phyloP scores from a whole-genome alignment of 1,140 invertebrate genomes.

The Vollenhovia emeryi region DNA sequence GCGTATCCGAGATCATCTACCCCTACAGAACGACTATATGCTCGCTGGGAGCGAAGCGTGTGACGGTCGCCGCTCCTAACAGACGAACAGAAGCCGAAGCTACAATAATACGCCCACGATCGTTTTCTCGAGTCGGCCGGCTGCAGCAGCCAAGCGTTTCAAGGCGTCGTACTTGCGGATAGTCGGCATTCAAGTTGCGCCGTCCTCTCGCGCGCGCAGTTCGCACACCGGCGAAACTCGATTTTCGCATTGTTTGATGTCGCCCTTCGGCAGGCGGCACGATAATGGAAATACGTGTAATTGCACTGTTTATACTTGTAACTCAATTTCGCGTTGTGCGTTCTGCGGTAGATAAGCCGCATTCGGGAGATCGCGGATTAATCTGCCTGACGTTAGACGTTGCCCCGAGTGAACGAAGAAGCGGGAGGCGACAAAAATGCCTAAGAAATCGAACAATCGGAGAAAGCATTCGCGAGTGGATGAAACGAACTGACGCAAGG shows the following conservation, averaged over 20 bases:
- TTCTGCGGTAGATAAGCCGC: slow-evolving; percentile 4
- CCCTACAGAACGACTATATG: slow-evolving; percentile 6
- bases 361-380: slow-evolving; percentile 33
- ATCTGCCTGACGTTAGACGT: slow-evolving; percentile 13
- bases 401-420: neutral
- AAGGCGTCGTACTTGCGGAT: slow-evolving; percentile 26
- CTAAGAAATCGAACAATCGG: neutral
- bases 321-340: slow-evolving; percentile 26
- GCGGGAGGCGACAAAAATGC: neutral
- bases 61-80: slow-evolving; percentile 33
- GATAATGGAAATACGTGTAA: slow-evolving; percentile 38
- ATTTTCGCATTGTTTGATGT: slow-evolving; percentile 61
- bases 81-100: slow-evolving; percentile 37
- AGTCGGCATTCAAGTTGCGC: slow-evolving; percentile 33
- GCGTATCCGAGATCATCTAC: neutral
- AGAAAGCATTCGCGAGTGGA: neutral
- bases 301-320: slow-evolving; percentile 51
- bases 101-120: slow-evolving; percentile 58
- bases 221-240: slow-evolving; percentile 13
- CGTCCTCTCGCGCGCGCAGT: neutral
- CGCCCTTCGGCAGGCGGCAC: slow-evolving; percentile 51
- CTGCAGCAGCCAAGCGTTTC: slow-evolving; percentile 5
- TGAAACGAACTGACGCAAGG: neutral
- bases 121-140: neutral
- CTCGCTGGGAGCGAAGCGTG: neutral